These are phyloP conservation scores for Isurus oxyrinchus DNA, from an alignment of 2,113 vertebrate genomes.

Conservation along the genomic window DNA sequence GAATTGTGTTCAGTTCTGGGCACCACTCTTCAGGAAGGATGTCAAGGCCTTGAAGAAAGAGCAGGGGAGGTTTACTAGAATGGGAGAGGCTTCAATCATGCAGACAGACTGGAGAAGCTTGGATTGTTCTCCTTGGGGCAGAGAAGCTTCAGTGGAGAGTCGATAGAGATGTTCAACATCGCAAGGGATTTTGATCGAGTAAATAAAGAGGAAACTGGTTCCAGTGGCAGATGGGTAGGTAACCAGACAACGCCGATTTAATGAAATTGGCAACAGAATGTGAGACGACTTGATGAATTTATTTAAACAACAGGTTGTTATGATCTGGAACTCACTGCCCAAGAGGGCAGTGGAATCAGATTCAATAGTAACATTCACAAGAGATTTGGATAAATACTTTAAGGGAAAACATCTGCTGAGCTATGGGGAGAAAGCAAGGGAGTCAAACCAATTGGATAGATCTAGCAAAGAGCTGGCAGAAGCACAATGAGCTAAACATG, in stretches of 20 bases:
- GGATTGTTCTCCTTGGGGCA: not conserved
- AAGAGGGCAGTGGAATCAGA: not conserved
- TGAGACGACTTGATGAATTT: not conserved
- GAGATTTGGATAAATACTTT: too few relatives aligned
- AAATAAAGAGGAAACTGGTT: not conserved
- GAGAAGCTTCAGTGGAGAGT: not conserved
- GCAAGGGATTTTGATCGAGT: not conserved
- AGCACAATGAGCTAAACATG: not conserved
- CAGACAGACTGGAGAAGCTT: not conserved
- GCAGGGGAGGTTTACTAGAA: not conserved
- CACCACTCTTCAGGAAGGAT: too few relatives aligned
- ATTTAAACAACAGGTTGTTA: not conserved
- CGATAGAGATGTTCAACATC: not conserved
- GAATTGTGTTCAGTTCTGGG: too few relatives aligned
- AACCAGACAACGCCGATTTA: not conserved
- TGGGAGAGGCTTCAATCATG: not conserved
- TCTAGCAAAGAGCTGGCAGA: too few relatives aligned
- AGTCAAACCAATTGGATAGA: not conserved
- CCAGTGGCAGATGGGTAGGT: not conserved
- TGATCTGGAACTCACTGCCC: not conserved
- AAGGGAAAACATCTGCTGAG: too few relatives aligned
- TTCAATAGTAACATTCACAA: not conserved
- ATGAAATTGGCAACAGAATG: not conserved
- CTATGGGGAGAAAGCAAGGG: not conserved
- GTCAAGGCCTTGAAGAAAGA: too few relatives aligned